Evolutionary conservation across 1,140 invertebrate species (phyloP), one percentile per base, ranked within the genome.

Genomic region (Sitodiplosis mosellana): DNA sequence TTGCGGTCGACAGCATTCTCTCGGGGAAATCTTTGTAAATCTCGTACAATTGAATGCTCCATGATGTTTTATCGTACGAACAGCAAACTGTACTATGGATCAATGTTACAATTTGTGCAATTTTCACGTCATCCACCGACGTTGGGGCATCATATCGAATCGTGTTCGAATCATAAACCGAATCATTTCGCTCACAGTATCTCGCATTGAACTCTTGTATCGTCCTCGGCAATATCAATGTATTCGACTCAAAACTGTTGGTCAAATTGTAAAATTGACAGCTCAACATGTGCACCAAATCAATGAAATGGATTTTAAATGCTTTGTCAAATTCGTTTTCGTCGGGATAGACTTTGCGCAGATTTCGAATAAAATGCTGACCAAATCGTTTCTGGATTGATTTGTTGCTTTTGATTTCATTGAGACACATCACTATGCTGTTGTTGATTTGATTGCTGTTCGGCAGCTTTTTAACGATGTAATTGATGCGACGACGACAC

Each of bases 21-120:
- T 83, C 78, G 0, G 76, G 70, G 62, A 78, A 83, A 50, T 78
- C 72, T 51, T 82, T 77, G 53, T 81, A 83, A 21, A 83, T 71
- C 52, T 74, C 72, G 50, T 79, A 81, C n/a, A 82, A 58, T 33
- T 81, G 76, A 53, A 76, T 74, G 1, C 72, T 71, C 64, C 72
- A 78, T 1, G 70, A 70, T 6, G 70, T 68, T 53, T 74, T 72
- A 51, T 81, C 76, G 19, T 70, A 68, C 17, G 65, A 66, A 47
- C 70, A 73, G 47, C 73, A 75, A 51, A 84, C 64, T 0, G 76
- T 73, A 54, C 77, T 77, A 52, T 79, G 72, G 48, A 76, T 65
- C 0, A 76, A 65, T 12, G 67, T 66, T 44, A 67, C 67, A 0
- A 75, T 64, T 0, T 69, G 67, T 2, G 67, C 60, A 17, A 60